Conservation (phyloP, 2,113 vertebrate species). For the Prolemur simus region DNA sequence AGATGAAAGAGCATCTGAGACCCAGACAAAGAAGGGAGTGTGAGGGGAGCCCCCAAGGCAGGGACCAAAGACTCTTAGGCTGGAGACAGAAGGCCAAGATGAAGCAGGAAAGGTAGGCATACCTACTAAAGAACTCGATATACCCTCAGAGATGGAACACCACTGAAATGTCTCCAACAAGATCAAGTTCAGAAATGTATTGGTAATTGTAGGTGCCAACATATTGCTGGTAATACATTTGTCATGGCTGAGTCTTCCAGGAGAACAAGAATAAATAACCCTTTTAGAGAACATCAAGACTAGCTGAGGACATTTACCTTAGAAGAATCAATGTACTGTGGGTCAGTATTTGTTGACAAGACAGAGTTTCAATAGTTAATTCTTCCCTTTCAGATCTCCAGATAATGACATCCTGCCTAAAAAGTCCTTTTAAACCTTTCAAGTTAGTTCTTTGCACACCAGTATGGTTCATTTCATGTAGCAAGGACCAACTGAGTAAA, state of each 20-base stretch:
- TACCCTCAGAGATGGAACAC: not conserved
- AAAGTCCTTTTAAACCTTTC: not conserved
- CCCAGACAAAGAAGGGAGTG: not conserved
- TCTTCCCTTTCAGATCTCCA: conserved; percentile 44
- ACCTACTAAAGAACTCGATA: not conserved
- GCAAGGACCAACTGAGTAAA: not conserved
- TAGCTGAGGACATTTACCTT: not conserved
- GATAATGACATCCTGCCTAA: not conserved
- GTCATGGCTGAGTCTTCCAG: not conserved
- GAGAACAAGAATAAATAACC: not conserved
- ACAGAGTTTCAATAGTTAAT: conserved; percentile 47
- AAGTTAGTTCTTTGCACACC: not conserved
- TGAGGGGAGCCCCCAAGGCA: not conserved
- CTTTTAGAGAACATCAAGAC: not conserved
- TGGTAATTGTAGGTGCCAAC: not conserved
- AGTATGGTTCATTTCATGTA: not conserved
- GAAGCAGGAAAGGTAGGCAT: no score
- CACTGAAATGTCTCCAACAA: rapidly evolving
- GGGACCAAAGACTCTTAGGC: not conserved
- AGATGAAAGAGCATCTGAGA: rapidly evolving
- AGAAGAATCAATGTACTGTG: conserved; percentile 24
- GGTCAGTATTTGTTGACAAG: not conserved
- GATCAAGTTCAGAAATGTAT: not conserved
- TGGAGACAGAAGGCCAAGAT: not conserved
- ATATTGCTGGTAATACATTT: not conserved